Evolutionary conservation across 2,888 invertebrate species (phyloP), one percentile per base, ranked within the genome.

Genomic region (Trissolcus brochymenae): DNA sequence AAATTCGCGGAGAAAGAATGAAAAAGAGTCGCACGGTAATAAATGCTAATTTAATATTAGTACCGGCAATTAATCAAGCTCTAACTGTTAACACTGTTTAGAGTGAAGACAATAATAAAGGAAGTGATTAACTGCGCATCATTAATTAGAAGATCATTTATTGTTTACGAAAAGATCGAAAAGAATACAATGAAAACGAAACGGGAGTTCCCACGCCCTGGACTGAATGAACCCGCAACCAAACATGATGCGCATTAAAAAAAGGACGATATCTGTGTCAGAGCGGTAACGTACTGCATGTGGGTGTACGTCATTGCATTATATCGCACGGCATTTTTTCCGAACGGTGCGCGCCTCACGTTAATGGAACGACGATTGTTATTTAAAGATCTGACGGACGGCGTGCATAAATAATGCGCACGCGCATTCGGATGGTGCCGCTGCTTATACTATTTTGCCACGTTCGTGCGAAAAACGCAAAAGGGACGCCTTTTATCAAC

Each of bases 351-450:
- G n/a, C 11, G 35, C 35, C 35, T 21, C 25, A 60, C 51, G 46
- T 64, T 68, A 77, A 73, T 73, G 64, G 61, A 62, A 64, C 57
- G 21, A 72, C 54, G 46, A 59, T 66, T 68, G 72, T 72, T 66
- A 62, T 72, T 76, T 66, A 67, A 76, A 72, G 72, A 76, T 62
- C 76, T 62, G 76, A 62, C 66, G 40, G 72, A 53, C 64, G 60
- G 64, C 43, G 75, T 60, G 68, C 60, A 61, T 70, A 75, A 25
- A 64, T 65, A 68, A 68, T 35, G 68, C 68, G 73, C 77, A 68
- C 77, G 68, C 59, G 71, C 68, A 68, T n/a, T 19, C 19, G 56
- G 66, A 51, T 56, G 53, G 25, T 54, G 70, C 72, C 9, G 9
- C 2, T 29, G 64, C 40, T 54, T n/a, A n/a, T 54, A 64, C 59